Evolutionary conservation across 2,888 invertebrate genomes (phyloP).

Genomic region (Folsomia candida): DNA sequence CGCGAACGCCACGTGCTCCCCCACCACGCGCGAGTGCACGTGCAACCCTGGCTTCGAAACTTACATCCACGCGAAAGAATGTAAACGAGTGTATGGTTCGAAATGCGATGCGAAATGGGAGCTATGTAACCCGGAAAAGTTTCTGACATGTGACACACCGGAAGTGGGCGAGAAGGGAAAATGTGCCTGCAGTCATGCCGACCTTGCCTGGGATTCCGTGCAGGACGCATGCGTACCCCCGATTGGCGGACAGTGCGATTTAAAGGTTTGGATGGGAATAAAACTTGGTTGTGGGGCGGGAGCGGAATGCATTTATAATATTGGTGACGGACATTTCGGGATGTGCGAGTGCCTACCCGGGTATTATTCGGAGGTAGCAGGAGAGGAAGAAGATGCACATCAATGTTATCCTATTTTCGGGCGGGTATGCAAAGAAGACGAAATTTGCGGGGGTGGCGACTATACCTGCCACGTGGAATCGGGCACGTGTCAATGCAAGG

Average conservation of each 20-base stretch:
- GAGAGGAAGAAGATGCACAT: not conserved
- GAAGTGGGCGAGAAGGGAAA: not conserved
- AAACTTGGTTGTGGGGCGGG: not conserved
- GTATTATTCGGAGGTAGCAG: too few species aligned
- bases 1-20: not conserved
- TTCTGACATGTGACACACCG: not conserved
- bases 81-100: not conserved
- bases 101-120: not conserved
- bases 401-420: not conserved
- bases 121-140: slow-evolving; percentile 11
- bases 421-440: not conserved
- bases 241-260: not conserved
- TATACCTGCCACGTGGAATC: not conserved
- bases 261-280: not conserved
- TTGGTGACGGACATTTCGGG: not conserved
- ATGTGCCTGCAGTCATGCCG: not conserved
- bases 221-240: not conserved
- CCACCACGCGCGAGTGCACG: not conserved
- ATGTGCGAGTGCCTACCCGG: not conserved
- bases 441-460: not conserved
- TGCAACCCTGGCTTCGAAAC: not conserved
- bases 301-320: not conserved
- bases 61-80: not conserved
- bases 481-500: not conserved
- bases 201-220: not conserved